Percentiles rank a stretch among this genome's conserved stretches.
phyloP scores from a whole-genome alignment of 2,888 invertebrate genomes.

The Coleophora flavipennella region DNA sequence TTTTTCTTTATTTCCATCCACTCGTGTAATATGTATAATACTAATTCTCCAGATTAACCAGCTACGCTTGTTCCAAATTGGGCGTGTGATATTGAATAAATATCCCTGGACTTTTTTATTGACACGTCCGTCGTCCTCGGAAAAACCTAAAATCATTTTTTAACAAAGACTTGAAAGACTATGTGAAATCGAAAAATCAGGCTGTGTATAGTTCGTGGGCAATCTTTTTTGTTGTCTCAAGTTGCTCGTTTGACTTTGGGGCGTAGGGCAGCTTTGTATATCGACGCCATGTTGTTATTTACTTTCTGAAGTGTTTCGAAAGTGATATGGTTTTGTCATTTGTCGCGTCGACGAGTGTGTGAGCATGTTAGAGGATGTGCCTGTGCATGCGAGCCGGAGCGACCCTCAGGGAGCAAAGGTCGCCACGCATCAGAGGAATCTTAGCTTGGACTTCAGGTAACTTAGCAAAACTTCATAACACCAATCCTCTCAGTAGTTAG shows the following conservation, averaged over 20 bases:
- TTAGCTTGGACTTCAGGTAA: constrained; percentile 91
- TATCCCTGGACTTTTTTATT: too few species aligned
- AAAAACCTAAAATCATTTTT: too few species aligned
- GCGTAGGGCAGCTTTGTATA: constrained; percentile 5
- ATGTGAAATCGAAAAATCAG: too few species aligned
- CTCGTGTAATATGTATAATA: too few species aligned
- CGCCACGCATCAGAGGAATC: constrained; percentile 85
- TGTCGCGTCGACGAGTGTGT: constrained; percentile 41
- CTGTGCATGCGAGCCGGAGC: constrained; percentile 61
- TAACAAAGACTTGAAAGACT: too few species aligned
- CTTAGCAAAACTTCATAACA: constrained; percentile 14
- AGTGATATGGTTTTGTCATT: constrained; percentile 54
- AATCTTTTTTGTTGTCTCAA: constrained; percentile 1
- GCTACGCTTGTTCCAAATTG: too few species aligned
- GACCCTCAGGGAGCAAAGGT: constrained; percentile 48
- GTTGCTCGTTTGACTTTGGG: constrained; percentile 17
- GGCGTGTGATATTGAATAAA: too few species aligned
- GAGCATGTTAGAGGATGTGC: constrained; percentile 72
- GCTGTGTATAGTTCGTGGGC: too few species aligned
- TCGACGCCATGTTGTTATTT: constrained; percentile 66
- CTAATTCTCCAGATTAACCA: too few species aligned
- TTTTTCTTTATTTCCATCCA: too few species aligned
- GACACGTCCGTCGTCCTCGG: too few species aligned
- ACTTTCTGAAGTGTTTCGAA: constrained; percentile 41
- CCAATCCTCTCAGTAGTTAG: too few species aligned